Evolutionary conservation across 92 coral and sea anemone genomes (phyloP).

Genomic region (Virgularia gustaviana): DNA sequence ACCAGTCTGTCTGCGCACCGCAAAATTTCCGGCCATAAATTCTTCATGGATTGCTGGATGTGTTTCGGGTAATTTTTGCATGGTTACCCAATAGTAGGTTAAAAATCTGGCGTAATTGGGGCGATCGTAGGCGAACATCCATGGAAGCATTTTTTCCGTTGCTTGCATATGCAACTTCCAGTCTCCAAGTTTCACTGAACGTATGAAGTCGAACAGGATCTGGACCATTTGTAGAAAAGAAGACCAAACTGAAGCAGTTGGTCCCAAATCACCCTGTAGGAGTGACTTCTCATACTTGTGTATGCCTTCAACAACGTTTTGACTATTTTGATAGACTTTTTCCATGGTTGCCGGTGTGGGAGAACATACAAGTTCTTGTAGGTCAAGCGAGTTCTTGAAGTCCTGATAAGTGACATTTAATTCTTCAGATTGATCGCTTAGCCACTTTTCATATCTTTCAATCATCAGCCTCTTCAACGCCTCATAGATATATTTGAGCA

Average conservation of each 20-base stretch:
- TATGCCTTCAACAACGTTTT: background rate
- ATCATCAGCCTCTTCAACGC: conserved; percentile 15
- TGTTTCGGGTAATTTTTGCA: conserved; percentile 2
- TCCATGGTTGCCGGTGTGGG: background rate
- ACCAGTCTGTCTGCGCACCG: background rate
- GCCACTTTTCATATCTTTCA: background rate
- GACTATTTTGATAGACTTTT: background rate
- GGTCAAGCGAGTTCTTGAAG: background rate
- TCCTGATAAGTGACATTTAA: background rate
- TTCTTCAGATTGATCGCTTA: background rate
- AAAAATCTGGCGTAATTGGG: conserved; percentile 9
- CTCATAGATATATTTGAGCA: background rate
- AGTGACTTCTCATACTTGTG: conserved; percentile 1
- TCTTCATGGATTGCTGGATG: background rate
- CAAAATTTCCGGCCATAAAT: conserved; percentile 7
- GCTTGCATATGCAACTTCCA: conserved; percentile 6
- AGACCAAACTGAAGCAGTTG: conserved; percentile 23
- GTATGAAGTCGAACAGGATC: conserved; percentile 3
- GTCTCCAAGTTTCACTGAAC: background rate
- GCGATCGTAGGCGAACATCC: conserved; percentile 17
- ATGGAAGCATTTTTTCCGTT: conserved; percentile 10
- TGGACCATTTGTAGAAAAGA: conserved; percentile 13
- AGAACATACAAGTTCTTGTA: background rate
- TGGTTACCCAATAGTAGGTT: background rate
- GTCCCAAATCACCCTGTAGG: background rate